A percentile compares a stretch with the other conserved stretches of the same genome.
Conservation (phyloP, 2,888 invertebrate genomes). For the Orgyia antiqua region DNA sequence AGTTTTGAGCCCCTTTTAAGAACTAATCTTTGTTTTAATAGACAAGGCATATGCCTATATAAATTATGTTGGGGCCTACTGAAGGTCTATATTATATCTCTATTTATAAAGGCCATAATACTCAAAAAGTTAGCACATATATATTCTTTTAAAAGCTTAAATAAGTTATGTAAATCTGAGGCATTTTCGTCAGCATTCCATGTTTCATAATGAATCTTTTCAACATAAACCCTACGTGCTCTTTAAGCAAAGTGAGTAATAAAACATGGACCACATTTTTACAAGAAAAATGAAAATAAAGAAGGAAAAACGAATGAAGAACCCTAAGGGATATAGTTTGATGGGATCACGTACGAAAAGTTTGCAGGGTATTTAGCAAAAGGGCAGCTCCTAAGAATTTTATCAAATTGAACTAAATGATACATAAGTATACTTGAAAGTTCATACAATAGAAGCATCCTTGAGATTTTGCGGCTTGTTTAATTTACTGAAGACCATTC, state of each 20-base stretch:
- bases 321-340: slow-evolving; percentile 43
- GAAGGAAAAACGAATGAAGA: slow-evolving; percentile 30
- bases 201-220: slow-evolving; percentile 39
- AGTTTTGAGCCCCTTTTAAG: no score
- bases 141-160: no score
- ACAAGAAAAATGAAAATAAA: slow-evolving; percentile 39
- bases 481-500: no score
- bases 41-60: no score
- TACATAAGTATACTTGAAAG: slow-evolving; percentile 26
- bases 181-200: slow-evolving; percentile 29
- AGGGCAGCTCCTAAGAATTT: slow-evolving; percentile 48
- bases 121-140: no score
- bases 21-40: no score
- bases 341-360: slow-evolving; percentile 68
- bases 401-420: slow-evolving; percentile 43
- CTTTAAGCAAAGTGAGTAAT: slow-evolving; percentile 52
- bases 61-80: no score
- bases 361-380: slow-evolving; percentile 64
- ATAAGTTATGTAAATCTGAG: slow-evolving; percentile 40
- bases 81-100: no score
- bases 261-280: slow-evolving; percentile 50
- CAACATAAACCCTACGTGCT: slow-evolving; percentile 37
- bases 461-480: no score
- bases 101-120: no score
- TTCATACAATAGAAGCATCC: no score